Conservation (phyloP, 2,888 invertebrate genomes). For the Hylaea fasciaria region DNA sequence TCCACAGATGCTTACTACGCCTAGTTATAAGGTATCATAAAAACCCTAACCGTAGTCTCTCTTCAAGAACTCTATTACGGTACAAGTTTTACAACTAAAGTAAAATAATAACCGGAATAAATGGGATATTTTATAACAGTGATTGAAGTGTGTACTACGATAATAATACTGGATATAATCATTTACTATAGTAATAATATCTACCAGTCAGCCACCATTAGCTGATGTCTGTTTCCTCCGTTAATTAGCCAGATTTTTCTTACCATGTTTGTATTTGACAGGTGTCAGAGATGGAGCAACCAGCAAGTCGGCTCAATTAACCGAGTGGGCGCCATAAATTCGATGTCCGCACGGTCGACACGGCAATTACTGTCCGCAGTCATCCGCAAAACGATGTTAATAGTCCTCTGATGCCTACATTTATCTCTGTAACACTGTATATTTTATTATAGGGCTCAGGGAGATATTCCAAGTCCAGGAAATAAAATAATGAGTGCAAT, state of each 20-base stretch:
- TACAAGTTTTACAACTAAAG: no score
- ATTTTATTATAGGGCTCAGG: constrained; percentile 56
- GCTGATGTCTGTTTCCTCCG: constrained; percentile 3
- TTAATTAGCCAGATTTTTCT: constrained; percentile 1
- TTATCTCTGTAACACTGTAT: constrained; percentile 68
- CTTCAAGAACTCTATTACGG: no score
- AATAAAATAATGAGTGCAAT: neutral
- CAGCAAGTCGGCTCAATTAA: constrained; percentile 75
- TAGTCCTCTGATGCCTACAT: constrained; percentile 78
- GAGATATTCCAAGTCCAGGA: neutral
- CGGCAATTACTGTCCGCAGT: constrained; percentile 83
- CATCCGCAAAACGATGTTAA: constrained; percentile 83
- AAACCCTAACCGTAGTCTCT: no score
- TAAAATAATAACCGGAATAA: no score
- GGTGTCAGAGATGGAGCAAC: constrained; percentile 57
- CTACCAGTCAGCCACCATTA: neutral
- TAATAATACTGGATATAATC: no score
- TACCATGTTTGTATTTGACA: constrained; percentile 50
- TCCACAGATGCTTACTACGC: no score
- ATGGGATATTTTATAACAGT: no score
- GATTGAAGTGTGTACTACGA: no score
- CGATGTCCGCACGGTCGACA: constrained; percentile 75
- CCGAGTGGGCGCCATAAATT: constrained; percentile 76
- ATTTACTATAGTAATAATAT: neutral
- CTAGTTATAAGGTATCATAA: no score